These are phyloP conservation scores for Strix uralensis DNA, from an alignment of 2,113 vertebrate species.

Conservation along the genomic window DNA sequence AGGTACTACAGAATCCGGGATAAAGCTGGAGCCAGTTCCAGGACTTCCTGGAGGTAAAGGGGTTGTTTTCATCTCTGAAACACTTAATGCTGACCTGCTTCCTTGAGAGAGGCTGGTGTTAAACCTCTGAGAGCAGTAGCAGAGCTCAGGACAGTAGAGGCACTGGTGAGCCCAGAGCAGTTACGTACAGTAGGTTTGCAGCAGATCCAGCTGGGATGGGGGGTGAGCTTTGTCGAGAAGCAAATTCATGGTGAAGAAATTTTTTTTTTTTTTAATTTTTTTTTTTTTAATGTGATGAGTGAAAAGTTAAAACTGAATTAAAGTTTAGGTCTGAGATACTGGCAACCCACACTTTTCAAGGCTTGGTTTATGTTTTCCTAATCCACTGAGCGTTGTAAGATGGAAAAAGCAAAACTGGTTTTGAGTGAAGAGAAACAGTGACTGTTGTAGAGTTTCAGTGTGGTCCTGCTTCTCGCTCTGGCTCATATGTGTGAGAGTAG, in stretches of 20 bases:
- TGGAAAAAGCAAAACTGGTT: neutral
- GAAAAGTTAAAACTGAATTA: neutral
- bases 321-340: neutral
- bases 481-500: neutral
- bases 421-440: neutral
- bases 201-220: neutral
- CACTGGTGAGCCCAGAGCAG: neutral
- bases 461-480: neutral
- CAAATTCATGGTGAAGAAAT: neutral
- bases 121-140: neutral
- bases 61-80: neutral
- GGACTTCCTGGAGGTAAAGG: conserved; percentile 88
- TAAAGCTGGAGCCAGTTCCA: conserved; percentile 92
- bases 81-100: neutral
- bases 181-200: neutral
- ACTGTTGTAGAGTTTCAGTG: neutral
- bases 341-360: accelerated
- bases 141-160: neutral
- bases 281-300: neutral
- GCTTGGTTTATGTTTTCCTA: neutral
- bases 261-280: too few species aligned
- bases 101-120: neutral
- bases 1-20: conserved; percentile 87
- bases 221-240: neutral
- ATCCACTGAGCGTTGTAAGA: neutral